A percentile compares a stretch with the other conserved stretches of the same genome.
Evolutionary conservation across 1,140 invertebrate genomes (phyloP).

Genomic region (Coenobita brevimanus): DNA sequence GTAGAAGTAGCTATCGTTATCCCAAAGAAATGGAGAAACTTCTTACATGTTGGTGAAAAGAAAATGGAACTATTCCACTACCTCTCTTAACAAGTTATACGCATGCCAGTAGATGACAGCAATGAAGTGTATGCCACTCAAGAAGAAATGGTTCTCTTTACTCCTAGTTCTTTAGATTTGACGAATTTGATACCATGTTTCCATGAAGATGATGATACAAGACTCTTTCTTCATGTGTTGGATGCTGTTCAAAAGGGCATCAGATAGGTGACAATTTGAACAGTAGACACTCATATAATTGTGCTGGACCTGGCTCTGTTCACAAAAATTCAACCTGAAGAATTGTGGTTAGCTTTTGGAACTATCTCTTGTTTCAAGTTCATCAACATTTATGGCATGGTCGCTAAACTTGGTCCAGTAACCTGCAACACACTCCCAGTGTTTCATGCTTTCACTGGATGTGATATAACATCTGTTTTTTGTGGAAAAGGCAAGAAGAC

Average conservation of each 20-base stretch:
- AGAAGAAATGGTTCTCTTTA: not conserved
- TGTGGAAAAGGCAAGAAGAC: constrained; percentile 15
- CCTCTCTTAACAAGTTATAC: not conserved
- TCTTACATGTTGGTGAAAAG: not conserved
- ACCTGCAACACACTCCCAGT: not conserved
- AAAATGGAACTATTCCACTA: not conserved
- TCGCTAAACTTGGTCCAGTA: not conserved
- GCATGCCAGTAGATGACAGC: not conserved
- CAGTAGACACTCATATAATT: constrained; percentile 17
- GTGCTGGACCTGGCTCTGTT: constrained; percentile 18
- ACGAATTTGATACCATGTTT: not conserved
- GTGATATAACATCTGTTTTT: not conserved
- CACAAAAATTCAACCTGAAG: not conserved
- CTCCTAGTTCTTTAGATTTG: not conserved
- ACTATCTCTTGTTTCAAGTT: not conserved
- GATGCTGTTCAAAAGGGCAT: constrained; percentile 13
- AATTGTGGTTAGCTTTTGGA: not conserved
- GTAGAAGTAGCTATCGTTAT: not conserved
- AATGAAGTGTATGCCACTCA: not conserved
- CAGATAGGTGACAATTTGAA: not conserved
- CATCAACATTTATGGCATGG: not conserved
- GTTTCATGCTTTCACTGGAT: constrained; percentile 59
- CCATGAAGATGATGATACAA: constrained; percentile 26
- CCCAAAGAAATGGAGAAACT: not conserved
- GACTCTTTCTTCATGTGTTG: constrained; percentile 10